A percentile compares a stretch with the other conserved stretches of the same genome.
Conservation (phyloP, 2,888 invertebrate genomes). For the Taphrorychus bicolor region DNA sequence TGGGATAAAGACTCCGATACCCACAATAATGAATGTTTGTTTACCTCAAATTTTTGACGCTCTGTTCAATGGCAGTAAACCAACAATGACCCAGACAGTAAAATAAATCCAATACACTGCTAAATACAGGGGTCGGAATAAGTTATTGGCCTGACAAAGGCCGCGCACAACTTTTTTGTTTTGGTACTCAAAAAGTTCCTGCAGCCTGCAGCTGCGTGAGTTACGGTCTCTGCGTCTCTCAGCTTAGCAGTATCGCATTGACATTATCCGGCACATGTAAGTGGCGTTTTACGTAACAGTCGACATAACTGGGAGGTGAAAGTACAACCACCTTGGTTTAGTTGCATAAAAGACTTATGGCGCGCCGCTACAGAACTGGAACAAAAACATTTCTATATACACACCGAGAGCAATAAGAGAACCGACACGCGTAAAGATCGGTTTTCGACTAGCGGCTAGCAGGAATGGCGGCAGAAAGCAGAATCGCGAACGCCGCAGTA, state of each 20-base stretch:
- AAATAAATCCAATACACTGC: not conserved
- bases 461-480: constrained; percentile 21
- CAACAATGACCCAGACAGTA: too few species aligned
- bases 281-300: constrained; percentile 29
- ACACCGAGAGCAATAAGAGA: constrained; percentile 13
- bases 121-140: too few species aligned
- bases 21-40: too few species aligned
- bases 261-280: constrained; percentile 27
- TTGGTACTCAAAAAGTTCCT: not conserved
- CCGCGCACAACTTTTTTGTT: not conserved
- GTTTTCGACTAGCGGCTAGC: constrained; percentile 26
- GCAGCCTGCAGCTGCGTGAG: constrained; percentile 14
- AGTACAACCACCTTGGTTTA: constrained; percentile 33
- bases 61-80: not conserved
- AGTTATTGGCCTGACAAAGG: too few species aligned
- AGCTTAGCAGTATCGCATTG: constrained; percentile 16
- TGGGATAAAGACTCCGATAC: too few species aligned
- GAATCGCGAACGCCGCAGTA: constrained; percentile 22
- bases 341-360: constrained; percentile 27
- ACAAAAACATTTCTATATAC: constrained; percentile 24
- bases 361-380: constrained; percentile 24
- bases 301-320: constrained; percentile 33
- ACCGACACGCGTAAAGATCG: constrained; percentile 26
- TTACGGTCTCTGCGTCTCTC: constrained; percentile 12
- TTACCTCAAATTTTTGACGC: constrained; percentile 3